Base-by-base conservation (phyloP, 2,888 invertebrate species). In the Thereva nobilitata region DNA sequence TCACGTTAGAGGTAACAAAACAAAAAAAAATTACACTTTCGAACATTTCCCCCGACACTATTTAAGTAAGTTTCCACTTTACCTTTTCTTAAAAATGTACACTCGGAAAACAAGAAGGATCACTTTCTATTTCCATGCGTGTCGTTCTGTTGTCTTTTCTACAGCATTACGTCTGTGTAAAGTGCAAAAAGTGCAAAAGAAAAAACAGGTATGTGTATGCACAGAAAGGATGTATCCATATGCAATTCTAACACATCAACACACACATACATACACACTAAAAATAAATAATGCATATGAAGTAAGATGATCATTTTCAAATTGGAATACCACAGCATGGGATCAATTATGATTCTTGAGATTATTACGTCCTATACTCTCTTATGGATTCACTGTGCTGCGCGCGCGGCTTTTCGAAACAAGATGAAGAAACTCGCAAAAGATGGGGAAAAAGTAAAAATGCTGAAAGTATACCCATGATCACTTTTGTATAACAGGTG, bases 321-420 rank as follows among this genome's bases (percentile, higher is more conserved):
- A 61, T 61, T 61, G 61, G 49, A 61, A 61, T 61, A 61, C 61
- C 61, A 35, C 61, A 61, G 61, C 61, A 61, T 61, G 61, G 50
- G 61, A 61, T 61, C 61, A 61, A 61, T 61, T 61, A 61, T 61
- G 61, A 61, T 61, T 61, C 61, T 50, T n/a, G 34, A 38, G 61
- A 61, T 61, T 49, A 61, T 61, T 61, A 42, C 61, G 50, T 50
- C 34, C 37, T 23, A 61, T 61, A 40, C 47, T 12, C 49, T 35
- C 5, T 47, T 10, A 42, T n/a, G 42, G 7, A 42, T 7, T 42
- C 7, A 42, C 42, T 9, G n/a, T 42, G n/a, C 42, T 42, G 42
- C 42, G 12, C 47, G 47, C 23, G 41, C 37, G 55, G 41, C 38
- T 23, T 40, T 40, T 12, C 40, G 23, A 40, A 38, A 5, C 10